These are phyloP conservation scores for Rousettus madagascariensis DNA, from an alignment of 2,797 vertebrate genomes.

Conservation along the genomic window DNA sequence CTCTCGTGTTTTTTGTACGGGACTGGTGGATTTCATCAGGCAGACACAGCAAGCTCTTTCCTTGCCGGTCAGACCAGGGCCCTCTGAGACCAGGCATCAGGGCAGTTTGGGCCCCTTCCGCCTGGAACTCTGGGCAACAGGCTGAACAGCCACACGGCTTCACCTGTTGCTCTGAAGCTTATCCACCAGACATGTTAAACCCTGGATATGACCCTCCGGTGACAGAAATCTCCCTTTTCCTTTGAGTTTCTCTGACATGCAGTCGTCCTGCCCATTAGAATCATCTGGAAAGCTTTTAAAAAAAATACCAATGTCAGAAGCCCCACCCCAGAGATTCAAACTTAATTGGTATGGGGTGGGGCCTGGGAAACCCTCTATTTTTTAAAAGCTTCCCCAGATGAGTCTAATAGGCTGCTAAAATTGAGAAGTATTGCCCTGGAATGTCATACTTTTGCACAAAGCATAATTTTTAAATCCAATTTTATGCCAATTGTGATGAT, in stretches of 20 bases:
- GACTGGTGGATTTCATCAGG: no score
- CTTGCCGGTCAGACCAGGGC: background rate
- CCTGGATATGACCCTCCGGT: background rate
- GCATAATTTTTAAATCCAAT: background rate
- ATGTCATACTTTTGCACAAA: background rate
- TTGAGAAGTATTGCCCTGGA: background rate
- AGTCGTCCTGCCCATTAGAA: background rate
- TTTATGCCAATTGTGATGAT: background rate
- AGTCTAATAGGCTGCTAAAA: background rate
- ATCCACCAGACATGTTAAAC: background rate
- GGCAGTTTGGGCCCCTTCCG: background rate
- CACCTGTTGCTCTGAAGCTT: background rate
- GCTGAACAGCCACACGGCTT: background rate
- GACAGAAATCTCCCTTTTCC: background rate
- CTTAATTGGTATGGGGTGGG: background rate
- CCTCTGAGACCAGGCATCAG: fast-evolving
- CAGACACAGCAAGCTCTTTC: no score
- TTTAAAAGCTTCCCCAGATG: background rate
- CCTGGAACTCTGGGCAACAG: background rate
- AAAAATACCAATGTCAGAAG: background rate
- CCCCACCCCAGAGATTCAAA: background rate
- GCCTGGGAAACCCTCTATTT: background rate
- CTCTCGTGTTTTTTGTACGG: background rate
- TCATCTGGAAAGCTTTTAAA: background rate
- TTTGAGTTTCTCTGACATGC: background rate